Conservation (phyloP, 2,888 invertebrate species). For the Drosophila ustulata region DNA sequence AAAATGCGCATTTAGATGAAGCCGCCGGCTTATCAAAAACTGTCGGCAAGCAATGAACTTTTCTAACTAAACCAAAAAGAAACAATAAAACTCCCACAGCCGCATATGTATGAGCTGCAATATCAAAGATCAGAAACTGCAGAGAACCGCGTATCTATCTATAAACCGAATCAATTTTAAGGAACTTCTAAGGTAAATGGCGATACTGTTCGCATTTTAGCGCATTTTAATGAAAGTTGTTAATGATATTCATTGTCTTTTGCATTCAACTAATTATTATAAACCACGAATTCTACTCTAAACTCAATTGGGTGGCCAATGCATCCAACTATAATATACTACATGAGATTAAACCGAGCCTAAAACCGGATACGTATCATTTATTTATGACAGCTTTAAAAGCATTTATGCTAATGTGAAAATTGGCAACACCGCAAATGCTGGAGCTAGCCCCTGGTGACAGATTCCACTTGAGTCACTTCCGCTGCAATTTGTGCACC, state of each 20-base stretch:
- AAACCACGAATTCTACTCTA: conserved; percentile 27
- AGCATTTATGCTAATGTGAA: conserved; percentile 31
- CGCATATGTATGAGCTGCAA: conserved; percentile 45
- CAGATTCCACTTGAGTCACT: conserved; percentile 61
- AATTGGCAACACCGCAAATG: conserved; percentile 47
- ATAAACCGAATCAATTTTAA: not conserved
- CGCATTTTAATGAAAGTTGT: not conserved
- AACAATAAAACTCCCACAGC: not conserved
- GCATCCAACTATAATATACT: conserved; percentile 7
- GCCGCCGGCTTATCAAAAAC: conserved; percentile 61
- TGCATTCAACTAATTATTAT: not conserved
- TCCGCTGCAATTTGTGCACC: conserved; percentile 69
- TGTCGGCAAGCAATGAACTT: conserved; percentile 59
- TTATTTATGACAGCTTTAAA: conserved; percentile 48
- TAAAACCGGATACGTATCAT: conserved; percentile 54
- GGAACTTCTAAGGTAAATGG: conserved; percentile 4
- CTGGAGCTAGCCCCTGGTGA: conserved; percentile 18
- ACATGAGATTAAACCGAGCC: conserved; percentile 7
- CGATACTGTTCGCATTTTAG: not conserved
- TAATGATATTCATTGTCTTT: not conserved
- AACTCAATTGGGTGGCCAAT: conserved; percentile 8
- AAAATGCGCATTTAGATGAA: conserved; percentile 77
- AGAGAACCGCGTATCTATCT: conserved; percentile 1
- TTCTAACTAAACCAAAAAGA: conserved; percentile 27
- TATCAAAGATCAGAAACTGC: conserved; percentile 3